phyloP scores from a whole-genome alignment of 2,797 vertebrate genomes.

The Gallinago stenura region DNA sequence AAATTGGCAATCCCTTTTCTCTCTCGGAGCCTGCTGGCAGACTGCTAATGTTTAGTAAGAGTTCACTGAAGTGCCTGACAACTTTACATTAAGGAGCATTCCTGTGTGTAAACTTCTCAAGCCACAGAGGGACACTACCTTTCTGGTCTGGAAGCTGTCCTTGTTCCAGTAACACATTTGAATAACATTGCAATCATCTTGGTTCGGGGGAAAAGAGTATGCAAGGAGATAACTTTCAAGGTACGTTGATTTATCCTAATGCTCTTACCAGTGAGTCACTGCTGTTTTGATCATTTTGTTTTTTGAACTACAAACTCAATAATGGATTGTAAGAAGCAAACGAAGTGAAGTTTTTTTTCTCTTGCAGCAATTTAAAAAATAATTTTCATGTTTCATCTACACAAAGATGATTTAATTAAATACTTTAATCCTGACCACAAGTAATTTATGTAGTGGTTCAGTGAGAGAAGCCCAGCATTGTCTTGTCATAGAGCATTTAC shows the following conservation, averaged over 20 bases:
- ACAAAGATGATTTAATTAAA: slow-evolving; percentile 70
- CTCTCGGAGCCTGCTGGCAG: background rate
- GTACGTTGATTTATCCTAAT: slow-evolving; percentile 7
- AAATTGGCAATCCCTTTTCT: background rate
- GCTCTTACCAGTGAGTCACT: slow-evolving; percentile 46
- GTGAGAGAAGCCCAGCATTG: slow-evolving; percentile 33
- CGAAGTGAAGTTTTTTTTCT: background rate
- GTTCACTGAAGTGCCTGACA: background rate
- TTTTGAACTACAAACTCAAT: slow-evolving; percentile 46
- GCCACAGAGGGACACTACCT: background rate
- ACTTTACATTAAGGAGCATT: background rate
- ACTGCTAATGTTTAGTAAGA: background rate
- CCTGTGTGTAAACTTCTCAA: background rate
- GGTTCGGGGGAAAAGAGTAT: background rate
- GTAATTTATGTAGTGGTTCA: slow-evolving; percentile 51
- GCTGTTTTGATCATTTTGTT: slow-evolving; percentile 38
- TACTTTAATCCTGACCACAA: slow-evolving; percentile 68
- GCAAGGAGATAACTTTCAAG: slow-evolving; percentile 23
- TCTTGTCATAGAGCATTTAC: slow-evolving; percentile 35
- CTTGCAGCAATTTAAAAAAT: slow-evolving; percentile 33
- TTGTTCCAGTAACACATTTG: background rate
- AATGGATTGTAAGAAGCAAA: slow-evolving; percentile 43
- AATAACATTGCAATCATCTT: background rate
- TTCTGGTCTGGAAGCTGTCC: background rate
- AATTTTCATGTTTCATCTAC: slow-evolving; percentile 52